phyloP scores from a whole-genome alignment of 1,140 invertebrate genomes.

The Brevipalpus yothersi region DNA sequence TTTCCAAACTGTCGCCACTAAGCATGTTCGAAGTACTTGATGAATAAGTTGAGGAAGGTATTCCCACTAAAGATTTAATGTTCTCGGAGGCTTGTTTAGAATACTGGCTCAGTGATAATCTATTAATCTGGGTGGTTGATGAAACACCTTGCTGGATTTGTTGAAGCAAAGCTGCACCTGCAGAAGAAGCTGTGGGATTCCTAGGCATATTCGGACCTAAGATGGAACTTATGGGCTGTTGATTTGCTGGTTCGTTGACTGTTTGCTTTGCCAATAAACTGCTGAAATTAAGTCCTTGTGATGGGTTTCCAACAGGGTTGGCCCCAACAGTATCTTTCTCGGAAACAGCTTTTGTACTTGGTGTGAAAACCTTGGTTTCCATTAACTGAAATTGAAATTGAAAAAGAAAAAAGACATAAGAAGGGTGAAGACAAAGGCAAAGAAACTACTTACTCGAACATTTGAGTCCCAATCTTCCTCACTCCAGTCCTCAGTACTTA shows the following conservation, averaged over 20 bases:
- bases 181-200: not conserved
- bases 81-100: conserved; percentile 32
- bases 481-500: conserved; percentile 59
- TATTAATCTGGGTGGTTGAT: not conserved
- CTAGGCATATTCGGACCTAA: not conserved
- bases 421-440: not conserved
- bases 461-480: conserved; percentile 60
- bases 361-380: conserved; percentile 80
- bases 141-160: conserved; percentile 5
- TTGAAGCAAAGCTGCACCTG: conserved; percentile 8
- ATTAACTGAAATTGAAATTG: conserved; percentile 29
- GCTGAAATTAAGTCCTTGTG: not conserved
- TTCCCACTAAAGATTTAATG: conserved; percentile 30
- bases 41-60: conserved; percentile 12
- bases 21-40: not conserved
- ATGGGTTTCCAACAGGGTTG: not conserved
- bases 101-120: conserved; percentile 17
- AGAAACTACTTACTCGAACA: conserved; percentile 13
- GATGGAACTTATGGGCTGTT: not conserved
- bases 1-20: not conserved
- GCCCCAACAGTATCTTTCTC: conserved; percentile 4
- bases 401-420: not conserved
- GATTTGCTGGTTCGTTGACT: not conserved
- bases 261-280: not conserved
- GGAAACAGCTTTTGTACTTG: conserved; percentile 24